Evolutionary conservation across 2,797 vertebrate species (phyloP).

Genomic region (Squalus acanthias): DNA sequence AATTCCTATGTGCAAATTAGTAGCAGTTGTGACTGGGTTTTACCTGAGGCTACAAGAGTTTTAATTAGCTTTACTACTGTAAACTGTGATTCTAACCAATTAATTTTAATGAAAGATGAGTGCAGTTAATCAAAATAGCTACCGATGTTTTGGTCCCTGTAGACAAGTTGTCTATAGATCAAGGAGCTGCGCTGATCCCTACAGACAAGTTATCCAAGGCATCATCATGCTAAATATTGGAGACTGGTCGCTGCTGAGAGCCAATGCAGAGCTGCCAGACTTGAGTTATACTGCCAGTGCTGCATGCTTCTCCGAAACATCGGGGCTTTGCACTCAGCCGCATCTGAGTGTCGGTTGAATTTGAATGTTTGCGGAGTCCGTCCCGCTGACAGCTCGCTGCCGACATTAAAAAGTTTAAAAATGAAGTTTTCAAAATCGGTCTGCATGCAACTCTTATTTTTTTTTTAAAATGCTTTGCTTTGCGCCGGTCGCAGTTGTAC

Average conservation of each 20-base stretch:
- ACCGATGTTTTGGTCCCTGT: neutral
- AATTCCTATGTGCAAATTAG: neutral
- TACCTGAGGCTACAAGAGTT: neutral
- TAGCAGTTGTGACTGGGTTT: neutral
- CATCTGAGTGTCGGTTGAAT: neutral
- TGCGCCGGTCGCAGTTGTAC: no score
- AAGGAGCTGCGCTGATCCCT: neutral
- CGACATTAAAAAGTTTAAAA: neutral
- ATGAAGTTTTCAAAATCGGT: neutral
- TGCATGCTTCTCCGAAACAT: neutral
- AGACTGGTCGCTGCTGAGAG: neutral
- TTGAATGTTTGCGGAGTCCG: neutral
- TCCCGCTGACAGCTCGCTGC: neutral
- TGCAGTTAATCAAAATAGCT: neutral
- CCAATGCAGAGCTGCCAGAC: neutral
- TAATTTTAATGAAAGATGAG: neutral
- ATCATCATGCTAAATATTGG: neutral
- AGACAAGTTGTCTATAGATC: neutral
- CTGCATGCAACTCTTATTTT: no score
- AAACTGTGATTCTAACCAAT: neutral
- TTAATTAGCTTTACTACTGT: neutral
- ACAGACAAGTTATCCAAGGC: neutral
- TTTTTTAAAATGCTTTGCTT: neutral
- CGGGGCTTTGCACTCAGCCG: neutral
- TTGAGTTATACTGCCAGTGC: neutral